Conservation (phyloP, 1,140 invertebrate species). For the Tetraneura akinire region DNA sequence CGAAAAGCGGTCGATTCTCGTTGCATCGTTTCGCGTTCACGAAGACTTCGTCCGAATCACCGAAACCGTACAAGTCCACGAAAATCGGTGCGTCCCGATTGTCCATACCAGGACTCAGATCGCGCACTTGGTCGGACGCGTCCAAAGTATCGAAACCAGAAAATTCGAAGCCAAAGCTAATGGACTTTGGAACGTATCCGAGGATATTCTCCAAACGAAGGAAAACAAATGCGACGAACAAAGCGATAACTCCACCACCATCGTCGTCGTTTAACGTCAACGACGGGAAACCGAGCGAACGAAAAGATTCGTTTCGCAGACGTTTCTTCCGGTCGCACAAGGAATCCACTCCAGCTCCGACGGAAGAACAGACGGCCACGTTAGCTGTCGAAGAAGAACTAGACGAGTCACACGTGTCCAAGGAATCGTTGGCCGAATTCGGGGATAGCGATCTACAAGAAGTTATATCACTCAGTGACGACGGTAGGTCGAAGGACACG, state of each 20-base stretch:
- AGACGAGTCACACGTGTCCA: constrained; percentile 28
- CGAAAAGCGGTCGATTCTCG: constrained; percentile 52
- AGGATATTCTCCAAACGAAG: constrained; percentile 66
- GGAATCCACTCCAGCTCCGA: constrained; percentile 14
- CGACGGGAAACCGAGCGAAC: not conserved
- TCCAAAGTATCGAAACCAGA: constrained; percentile 49
- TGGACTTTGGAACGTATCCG: constrained; percentile 71
- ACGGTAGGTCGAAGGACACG: constrained; percentile 33
- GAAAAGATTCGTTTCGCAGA: constrained; percentile 46
- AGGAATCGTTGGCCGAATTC: constrained; percentile 53
- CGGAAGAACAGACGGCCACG: constrained; percentile 39
- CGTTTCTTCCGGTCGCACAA: constrained; percentile 22
- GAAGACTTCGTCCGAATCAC: constrained; percentile 59
- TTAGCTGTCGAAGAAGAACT: constrained; percentile 53
- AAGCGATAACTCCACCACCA: constrained; percentile 50
- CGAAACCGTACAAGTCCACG: constrained; percentile 55
- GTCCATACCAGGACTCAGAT: constrained; percentile 19
- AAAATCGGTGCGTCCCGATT: constrained; percentile 1
- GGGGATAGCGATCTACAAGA: constrained; percentile 55
- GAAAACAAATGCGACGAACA: constrained; percentile 60
- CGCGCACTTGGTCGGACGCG: constrained; percentile 43
- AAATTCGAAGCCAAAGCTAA: constrained; percentile 54
- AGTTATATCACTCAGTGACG: constrained; percentile 50
- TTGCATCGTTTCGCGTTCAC: constrained; percentile 9
- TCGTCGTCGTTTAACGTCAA: constrained; percentile 47